phyloP scores from a whole-genome alignment of 2,113 vertebrate genomes.

The Cyrtonyx montezumae region DNA sequence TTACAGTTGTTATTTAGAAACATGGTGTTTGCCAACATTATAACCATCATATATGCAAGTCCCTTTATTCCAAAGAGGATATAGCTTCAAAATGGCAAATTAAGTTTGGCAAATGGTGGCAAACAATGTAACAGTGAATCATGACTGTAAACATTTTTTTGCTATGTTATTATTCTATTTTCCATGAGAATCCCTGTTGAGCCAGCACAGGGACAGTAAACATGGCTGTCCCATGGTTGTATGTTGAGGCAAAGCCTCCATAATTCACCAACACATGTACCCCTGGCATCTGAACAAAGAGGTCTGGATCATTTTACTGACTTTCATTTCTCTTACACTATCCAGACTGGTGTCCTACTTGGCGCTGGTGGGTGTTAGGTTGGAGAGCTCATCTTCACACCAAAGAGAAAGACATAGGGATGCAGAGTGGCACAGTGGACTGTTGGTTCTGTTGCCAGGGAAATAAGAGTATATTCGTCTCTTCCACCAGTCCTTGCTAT shows the following conservation, averaged over 20 bases:
- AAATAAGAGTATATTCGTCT: constrained; percentile 56
- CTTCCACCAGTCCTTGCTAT: constrained; percentile 53
- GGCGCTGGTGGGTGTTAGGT: background rate
- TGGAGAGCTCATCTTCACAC: background rate
- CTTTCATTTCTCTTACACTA: background rate
- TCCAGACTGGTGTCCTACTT: background rate
- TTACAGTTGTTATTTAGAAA: constrained; percentile 40
- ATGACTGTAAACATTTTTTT: background rate
- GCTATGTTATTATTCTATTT: background rate
- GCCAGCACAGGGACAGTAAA: background rate
- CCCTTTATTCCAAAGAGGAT: constrained; percentile 9
- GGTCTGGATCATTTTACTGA: background rate
- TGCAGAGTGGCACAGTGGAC: constrained; percentile 53
- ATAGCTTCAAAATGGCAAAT: constrained; percentile 20
- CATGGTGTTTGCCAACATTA: background rate
- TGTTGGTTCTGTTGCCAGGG: constrained; percentile 75
- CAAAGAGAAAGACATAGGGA: constrained; percentile 69
- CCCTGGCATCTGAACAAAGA: background rate
- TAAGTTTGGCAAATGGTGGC: constrained; percentile 5
- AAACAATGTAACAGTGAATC: constrained; percentile 3
- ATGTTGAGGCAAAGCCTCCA: background rate
- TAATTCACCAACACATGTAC: background rate
- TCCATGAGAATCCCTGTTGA: background rate
- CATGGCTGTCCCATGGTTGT: fast-evolving
- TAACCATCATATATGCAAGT: background rate